phyloP scores from a whole-genome alignment of 2,797 vertebrate genomes.

The Crenichthys baileyi region DNA sequence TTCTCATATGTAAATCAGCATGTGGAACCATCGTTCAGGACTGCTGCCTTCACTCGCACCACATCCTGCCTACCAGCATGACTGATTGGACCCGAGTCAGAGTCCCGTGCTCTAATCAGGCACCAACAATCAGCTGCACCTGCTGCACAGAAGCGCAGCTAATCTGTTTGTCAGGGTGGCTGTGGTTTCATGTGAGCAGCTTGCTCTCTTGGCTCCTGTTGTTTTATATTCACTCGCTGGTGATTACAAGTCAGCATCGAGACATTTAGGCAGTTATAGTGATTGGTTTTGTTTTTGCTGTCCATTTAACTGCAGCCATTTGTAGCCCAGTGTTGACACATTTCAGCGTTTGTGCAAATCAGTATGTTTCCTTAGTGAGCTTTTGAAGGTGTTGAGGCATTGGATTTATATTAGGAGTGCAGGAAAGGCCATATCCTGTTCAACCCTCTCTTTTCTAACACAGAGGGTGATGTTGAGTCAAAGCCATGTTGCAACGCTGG shows the following conservation, averaged over 20 bases:
- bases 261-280: slow-evolving; percentile 1
- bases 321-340: not conserved
- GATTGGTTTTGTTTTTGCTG: slow-evolving; percentile 2
- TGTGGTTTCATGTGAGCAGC: slow-evolving; percentile 7
- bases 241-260: not conserved
- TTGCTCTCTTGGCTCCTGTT: slow-evolving; percentile 1
- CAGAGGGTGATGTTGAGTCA: not conserved
- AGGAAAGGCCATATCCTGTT: not conserved
- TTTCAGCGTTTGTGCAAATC: not conserved
- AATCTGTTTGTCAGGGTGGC: slow-evolving; percentile 7
- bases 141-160: slow-evolving; percentile 13
- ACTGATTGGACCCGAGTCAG: slow-evolving; percentile 18
- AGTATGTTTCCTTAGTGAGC: not conserved
- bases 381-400: not conserved
- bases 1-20: slow-evolving; percentile 11
- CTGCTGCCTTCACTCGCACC: slow-evolving; percentile 3
- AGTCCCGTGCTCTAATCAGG: slow-evolving; percentile 13
- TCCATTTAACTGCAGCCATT: not conserved
- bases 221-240: slow-evolving; percentile 2
- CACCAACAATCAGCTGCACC: slow-evolving; percentile 14
- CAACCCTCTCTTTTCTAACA: not conserved
- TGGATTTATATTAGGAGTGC: not conserved
- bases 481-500: not conserved
- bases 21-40: not conserved
- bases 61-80: slow-evolving; percentile 10